Conservation (phyloP, 2,113 vertebrate species). For the Sterrhoptilus dennistouni region DNA sequence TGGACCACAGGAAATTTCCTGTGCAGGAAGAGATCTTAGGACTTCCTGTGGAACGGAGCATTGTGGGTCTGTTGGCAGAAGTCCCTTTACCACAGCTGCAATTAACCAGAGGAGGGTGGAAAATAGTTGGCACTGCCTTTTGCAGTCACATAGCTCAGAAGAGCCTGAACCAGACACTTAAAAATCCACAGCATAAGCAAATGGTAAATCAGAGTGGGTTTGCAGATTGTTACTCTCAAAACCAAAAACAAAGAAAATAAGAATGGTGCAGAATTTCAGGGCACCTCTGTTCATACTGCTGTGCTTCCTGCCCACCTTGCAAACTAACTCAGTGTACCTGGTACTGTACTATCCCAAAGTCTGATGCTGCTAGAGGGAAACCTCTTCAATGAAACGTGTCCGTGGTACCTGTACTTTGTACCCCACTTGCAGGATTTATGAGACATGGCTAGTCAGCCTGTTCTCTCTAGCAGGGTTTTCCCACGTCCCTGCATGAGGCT, state of each 20-base stretch:
- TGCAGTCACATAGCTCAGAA: not conserved
- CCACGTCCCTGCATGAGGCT: not conserved
- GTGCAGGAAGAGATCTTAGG: slow-evolving; percentile 86
- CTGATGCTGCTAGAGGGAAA: not conserved
- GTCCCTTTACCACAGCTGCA: slow-evolving; percentile 79
- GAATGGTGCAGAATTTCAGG: not conserved
- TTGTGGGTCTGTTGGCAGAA: slow-evolving; percentile 83
- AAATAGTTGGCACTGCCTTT: not conserved
- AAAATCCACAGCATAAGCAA: not conserved
- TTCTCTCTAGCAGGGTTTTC: not conserved
- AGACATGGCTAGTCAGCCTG: not conserved
- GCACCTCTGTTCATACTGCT: not conserved
- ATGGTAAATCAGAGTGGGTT: not conserved
- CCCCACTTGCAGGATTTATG: not conserved
- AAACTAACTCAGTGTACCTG: not conserved
- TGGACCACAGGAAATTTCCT: slow-evolving; percentile 92
- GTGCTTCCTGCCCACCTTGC: not conserved
- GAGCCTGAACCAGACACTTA: not conserved
- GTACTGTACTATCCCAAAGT: not conserved
- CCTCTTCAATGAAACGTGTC: not conserved
- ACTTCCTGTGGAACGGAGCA: slow-evolving; percentile 85
- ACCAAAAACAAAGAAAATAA: not conserved
- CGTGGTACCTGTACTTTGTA: not conserved
- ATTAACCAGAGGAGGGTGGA: slow-evolving; percentile 52
- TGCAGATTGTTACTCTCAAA: not conserved